Evolutionary conservation across 1,140 invertebrate genomes (phyloP).

Genomic region (Diploscapter pachys): DNA sequence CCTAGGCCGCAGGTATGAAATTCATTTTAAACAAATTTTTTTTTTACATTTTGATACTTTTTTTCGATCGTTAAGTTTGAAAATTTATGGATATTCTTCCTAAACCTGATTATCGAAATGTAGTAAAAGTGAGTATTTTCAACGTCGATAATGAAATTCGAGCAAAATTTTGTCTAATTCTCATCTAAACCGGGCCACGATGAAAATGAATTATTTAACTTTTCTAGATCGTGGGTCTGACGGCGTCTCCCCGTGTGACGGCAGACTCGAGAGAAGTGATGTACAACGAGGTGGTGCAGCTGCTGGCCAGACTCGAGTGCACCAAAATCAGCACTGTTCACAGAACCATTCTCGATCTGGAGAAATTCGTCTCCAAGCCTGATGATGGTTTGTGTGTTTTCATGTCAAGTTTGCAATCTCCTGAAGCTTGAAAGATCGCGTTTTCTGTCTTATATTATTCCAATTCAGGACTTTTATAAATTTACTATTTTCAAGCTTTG

Average conservation of each 20-base stretch:
- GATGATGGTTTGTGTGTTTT: conserved; percentile 27
- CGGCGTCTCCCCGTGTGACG: conserved; percentile 11
- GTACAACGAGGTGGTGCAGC: background rate
- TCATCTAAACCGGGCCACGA: too few species aligned
- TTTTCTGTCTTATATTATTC: background rate
- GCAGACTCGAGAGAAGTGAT: background rate
- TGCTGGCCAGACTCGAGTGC: conserved; percentile 12
- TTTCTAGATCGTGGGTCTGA: conserved; percentile 24
- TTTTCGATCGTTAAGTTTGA: too few species aligned
- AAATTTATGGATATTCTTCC: too few species aligned
- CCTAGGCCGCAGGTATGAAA: background rate
- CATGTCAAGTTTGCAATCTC: background rate
- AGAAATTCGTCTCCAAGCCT: conserved; percentile 17
- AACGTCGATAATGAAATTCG: too few species aligned
- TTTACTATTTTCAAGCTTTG: background rate
- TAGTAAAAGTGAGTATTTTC: too few species aligned
- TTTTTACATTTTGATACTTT: too few species aligned
- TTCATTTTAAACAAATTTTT: too few species aligned
- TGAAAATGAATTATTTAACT: background rate
- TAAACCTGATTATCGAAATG: too few species aligned
- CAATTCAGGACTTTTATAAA: background rate
- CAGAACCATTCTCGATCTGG: conserved; percentile 2
- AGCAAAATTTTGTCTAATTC: too few species aligned
- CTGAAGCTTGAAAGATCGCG: background rate
- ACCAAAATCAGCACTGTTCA: conserved; percentile 12